Evolutionary conservation across 2,888 invertebrate genomes (phyloP).

Genomic region (Drosophila mettleri): DNA sequence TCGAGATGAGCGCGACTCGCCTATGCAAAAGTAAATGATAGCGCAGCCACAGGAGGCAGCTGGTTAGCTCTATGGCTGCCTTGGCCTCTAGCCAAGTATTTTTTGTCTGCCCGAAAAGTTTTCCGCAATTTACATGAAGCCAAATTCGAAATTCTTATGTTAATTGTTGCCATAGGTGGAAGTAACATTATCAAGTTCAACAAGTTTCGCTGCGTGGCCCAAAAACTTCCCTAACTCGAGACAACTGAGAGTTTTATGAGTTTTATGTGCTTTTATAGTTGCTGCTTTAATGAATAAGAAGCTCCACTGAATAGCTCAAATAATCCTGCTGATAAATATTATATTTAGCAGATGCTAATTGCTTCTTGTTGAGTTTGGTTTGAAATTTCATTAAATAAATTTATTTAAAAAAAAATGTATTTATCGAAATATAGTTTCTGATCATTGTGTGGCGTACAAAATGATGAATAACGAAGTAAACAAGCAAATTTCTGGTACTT

Average conservation of each 20-base stretch:
- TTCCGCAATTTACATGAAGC: conserved; percentile 33
- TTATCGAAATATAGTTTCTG: too few species aligned
- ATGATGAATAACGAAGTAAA: too few species aligned
- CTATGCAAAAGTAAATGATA: conserved; percentile 59
- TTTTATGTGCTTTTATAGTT: background rate
- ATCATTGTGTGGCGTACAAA: too few species aligned
- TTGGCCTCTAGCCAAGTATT: conserved; percentile 51
- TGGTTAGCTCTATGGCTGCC: conserved; percentile 25
- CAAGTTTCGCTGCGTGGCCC: conserved; percentile 45
- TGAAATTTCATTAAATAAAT: too few species aligned
- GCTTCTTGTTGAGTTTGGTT: too few species aligned
- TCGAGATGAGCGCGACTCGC: conserved; percentile 1
- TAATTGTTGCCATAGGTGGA: conserved; percentile 78
- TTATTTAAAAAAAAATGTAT: too few species aligned
- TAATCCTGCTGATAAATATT: too few species aligned
- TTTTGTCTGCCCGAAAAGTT: conserved; percentile 58
- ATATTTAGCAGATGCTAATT: too few species aligned
- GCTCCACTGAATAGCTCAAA: too few species aligned
- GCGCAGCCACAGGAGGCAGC: background rate
- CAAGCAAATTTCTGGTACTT: too few species aligned
- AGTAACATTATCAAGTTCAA: conserved; percentile 72
- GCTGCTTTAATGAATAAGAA: background rate
- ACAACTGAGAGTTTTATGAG: background rate
- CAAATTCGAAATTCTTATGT: conserved; percentile 66
- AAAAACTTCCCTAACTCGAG: background rate